Percentiles rank a stretch among this genome's conserved stretches.
phyloP scores from a whole-genome alignment of 2,113 vertebrate species.

The Cinclus cinclus region DNA sequence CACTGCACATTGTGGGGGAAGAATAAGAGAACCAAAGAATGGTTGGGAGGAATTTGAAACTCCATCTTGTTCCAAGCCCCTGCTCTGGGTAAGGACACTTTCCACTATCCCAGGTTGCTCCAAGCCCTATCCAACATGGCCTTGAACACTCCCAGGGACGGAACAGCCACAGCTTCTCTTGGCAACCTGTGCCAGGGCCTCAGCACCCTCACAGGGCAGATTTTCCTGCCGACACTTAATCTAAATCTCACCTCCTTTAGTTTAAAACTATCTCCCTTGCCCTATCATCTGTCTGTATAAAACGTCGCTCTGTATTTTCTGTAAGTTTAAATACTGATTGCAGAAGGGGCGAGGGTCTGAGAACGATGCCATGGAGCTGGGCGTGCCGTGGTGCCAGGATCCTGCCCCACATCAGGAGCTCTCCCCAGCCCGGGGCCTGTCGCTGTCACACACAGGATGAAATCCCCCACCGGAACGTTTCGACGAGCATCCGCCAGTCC shows the following conservation, averaged over 20 bases:
- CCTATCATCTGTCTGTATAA: neutral
- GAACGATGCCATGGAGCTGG: fast-evolving
- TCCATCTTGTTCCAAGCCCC: fast-evolving
- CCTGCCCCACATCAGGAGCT: neutral
- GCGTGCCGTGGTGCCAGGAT: fast-evolving
- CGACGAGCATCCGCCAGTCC: fast-evolving
- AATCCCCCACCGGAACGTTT: fast-evolving
- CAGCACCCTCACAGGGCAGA: neutral
- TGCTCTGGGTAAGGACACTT: neutral
- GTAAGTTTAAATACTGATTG: fast-evolving
- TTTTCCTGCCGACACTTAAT: neutral
- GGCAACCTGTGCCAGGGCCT: neutral
- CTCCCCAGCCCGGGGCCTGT: too few relatives aligned
- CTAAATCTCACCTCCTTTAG: neutral
- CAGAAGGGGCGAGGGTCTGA: neutral
- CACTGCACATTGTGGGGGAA: fast-evolving
- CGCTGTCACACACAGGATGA: fast-evolving
- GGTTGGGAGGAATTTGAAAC: neutral
- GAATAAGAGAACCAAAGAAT: neutral
- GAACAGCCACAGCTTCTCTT: neutral
- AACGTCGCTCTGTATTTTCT: neutral
- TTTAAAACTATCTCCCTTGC: neutral
- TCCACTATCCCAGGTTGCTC: neutral
- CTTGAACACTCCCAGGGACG: neutral
- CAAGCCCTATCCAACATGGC: neutral